Base-by-base conservation (phyloP, 2,113 vertebrate genomes). In the Puffinus mauretanicus region DNA sequence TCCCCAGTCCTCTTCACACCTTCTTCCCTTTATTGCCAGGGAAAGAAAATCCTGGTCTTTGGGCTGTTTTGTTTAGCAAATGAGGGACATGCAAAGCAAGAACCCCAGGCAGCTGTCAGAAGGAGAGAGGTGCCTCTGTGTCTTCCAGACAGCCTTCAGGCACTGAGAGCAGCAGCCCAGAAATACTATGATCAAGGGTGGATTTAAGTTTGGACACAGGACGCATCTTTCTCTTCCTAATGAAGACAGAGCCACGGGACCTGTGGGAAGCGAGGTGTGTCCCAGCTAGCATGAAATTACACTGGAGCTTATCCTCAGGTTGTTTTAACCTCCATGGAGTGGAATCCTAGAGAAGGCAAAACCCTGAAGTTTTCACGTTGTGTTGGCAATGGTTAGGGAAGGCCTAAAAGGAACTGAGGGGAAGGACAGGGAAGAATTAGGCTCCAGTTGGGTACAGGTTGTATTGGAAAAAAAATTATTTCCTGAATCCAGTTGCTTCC, bases 31-130 rank as follows among this genome's bases (percentile, higher is more conserved):
- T 60, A 75, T 70, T 54, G 46, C 70, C 40, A 66, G 60, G 77
- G 92, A 47, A 65, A 93, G 84, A 72, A 93, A 97, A 92, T 94
- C 97, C 92, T 86, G 70, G 70, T 88, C 90, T 83, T 85, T 92
- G 77, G 93, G 91, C 55, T 81, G 93, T 98, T 99, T 99, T 99
- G 99, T 96, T 97, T 99, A 98, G 98, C 98, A 99, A 99, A 99
- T 98, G 82, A 96, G 66, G n/a, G 67, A 24, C 88, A 99, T 99
- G 98, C 98, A 99, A 99, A 99, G 95, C 75, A 97, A 51, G 16
- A 65, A 58, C 51, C 49, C 64, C 0, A 0, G 46, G 94, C 69
- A 38, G 52, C 55, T 95, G 88, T 80, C 90, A 72, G 90, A 57
- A 86, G 60, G 67, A 87, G 54, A 90, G 73, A 51, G 46, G 67